A percentile compares a stretch with the other conserved stretches of the same genome.
phyloP scores from a whole-genome alignment of 2,113 vertebrate genomes.

The Eurystomus gularis region DNA sequence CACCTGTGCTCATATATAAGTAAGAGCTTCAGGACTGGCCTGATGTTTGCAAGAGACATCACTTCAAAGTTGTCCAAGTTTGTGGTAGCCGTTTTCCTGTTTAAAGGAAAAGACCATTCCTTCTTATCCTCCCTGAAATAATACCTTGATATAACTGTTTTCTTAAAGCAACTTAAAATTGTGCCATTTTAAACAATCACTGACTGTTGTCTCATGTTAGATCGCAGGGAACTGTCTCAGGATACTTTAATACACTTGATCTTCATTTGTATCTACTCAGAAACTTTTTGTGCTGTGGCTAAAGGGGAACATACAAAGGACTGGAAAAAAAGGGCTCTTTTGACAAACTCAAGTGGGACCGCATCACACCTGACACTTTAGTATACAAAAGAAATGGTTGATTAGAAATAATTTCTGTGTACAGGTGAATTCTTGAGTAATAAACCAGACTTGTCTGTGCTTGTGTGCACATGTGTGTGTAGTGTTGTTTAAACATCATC shows the following conservation, averaged over 20 bases:
- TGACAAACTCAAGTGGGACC: neutral
- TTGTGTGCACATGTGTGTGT: neutral
- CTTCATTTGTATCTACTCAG: neutral
- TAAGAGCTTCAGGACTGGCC: neutral
- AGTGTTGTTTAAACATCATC: conserved; percentile 55
- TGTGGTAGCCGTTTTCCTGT: neutral
- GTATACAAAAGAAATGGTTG: neutral
- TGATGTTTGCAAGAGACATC: neutral
- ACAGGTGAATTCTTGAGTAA: conserved; percentile 7
- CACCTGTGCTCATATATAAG: neutral
- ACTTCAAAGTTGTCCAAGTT: neutral
- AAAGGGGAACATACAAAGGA: neutral
- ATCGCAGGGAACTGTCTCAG: neutral
- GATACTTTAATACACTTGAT: neutral
- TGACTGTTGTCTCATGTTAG: neutral
- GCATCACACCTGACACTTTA: neutral
- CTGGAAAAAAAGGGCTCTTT: neutral
- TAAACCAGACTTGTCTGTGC: neutral
- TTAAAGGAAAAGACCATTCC: neutral
- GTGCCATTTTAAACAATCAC: neutral
- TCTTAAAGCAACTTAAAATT: neutral
- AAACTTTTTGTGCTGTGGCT: neutral
- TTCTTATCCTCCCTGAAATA: neutral
- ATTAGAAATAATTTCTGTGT: neutral
- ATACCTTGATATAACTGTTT: neutral